Percentiles rank a stretch among this genome's conserved stretches.
phyloP scores from a whole-genome alignment of 2,113 vertebrate genomes.

The Cyprinodon brontotheroides region DNA sequence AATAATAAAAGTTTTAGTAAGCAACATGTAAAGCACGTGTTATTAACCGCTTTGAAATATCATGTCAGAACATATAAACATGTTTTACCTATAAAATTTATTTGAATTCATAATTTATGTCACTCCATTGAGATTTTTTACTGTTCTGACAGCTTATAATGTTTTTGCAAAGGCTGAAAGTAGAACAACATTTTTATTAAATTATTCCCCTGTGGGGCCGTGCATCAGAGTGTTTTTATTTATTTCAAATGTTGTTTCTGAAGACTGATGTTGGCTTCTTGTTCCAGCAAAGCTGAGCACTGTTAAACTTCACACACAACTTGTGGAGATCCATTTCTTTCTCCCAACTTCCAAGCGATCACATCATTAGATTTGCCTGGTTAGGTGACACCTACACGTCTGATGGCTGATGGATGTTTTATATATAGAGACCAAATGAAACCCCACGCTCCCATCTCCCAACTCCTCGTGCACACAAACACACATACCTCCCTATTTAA shows the following conservation, averaged over 20 bases:
- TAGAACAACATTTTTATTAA: slow-evolving; percentile 16
- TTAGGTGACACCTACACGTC: slow-evolving; percentile 76
- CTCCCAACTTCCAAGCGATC: slow-evolving; percentile 66
- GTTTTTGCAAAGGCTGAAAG: not conserved
- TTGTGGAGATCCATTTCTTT: slow-evolving; percentile 67
- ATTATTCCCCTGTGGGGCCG: slow-evolving; percentile 16
- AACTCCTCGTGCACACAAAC: slow-evolving; percentile 19
- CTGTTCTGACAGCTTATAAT: slow-evolving; percentile 19
- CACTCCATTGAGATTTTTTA: not conserved
- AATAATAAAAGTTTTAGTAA: slow-evolving; percentile 3
- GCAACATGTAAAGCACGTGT: not conserved
- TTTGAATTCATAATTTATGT: not conserved
- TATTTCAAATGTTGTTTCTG: slow-evolving; percentile 26
- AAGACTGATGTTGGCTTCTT: slow-evolving; percentile 32
- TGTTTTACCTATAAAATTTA: not conserved
- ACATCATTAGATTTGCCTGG: slow-evolving; percentile 79
- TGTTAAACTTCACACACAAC: slow-evolving; percentile 65
- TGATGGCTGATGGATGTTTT: slow-evolving; percentile 81
- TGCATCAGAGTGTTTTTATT: slow-evolving; percentile 36
- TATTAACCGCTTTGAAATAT: not conserved
- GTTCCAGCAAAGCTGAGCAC: slow-evolving; percentile 27
- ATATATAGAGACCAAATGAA: slow-evolving; percentile 82
- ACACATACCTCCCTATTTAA: slow-evolving; percentile 43
- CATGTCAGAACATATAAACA: not conserved
- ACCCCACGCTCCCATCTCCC: slow-evolving; percentile 15